These are phyloP conservation scores for Lathronympha strigana DNA, from an alignment of 2,888 invertebrate species.

Conservation along the genomic window DNA sequence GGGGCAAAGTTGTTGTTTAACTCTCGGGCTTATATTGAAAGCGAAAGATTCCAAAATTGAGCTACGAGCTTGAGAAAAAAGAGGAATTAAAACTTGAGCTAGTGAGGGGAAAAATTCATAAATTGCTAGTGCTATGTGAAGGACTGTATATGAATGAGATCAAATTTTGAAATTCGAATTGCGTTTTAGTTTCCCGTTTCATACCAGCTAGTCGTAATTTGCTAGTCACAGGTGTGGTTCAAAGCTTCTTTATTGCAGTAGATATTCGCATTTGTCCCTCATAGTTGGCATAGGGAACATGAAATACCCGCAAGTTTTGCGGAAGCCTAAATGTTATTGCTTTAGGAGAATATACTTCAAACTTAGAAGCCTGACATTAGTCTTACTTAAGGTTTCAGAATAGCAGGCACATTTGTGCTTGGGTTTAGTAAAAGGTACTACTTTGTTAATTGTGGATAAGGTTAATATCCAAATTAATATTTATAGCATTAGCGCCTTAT, in stretches of 20 bases:
- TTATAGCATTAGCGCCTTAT: too few relatives aligned
- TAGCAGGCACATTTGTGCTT: too few relatives aligned
- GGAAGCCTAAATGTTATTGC: not conserved
- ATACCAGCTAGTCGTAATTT: not conserved
- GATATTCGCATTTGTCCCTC: not conserved
- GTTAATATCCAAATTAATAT: too few relatives aligned
- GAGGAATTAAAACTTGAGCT: too few relatives aligned
- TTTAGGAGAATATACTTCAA: not conserved
- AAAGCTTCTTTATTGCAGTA: constrained; percentile 2
- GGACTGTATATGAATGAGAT: not conserved
- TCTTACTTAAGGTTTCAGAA: not conserved
- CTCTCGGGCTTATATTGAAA: too few relatives aligned
- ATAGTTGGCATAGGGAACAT: constrained; percentile 2
- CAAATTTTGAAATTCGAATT: not conserved
- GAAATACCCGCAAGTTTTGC: constrained; percentile 1
- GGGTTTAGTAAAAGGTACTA: not conserved
- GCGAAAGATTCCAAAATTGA: too few relatives aligned
- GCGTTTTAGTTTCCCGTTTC: not conserved
- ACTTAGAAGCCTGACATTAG: not conserved
- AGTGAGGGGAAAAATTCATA: too few relatives aligned
- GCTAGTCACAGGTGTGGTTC: not conserved
- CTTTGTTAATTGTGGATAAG: too few relatives aligned
- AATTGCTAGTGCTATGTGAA: too few relatives aligned
- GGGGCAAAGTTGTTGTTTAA: too few relatives aligned
- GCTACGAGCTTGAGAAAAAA: too few relatives aligned